phyloP scores from a whole-genome alignment of 2,113 vertebrate species.

The Phaethon lepturus region DNA sequence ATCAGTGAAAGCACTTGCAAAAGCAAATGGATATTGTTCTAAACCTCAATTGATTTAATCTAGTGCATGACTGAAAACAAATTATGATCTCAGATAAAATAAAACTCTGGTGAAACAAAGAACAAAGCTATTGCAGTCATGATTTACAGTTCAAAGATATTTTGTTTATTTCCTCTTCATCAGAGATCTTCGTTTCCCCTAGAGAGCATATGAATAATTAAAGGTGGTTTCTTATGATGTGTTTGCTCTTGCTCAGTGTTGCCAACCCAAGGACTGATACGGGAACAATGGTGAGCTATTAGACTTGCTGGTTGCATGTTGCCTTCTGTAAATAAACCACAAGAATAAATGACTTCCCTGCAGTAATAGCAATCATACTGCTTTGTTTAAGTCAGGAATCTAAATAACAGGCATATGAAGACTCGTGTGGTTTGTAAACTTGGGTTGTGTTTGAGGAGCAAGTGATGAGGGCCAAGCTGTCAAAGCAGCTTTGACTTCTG shows the following conservation, averaged over 20 bases:
- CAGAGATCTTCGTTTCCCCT: conserved; percentile 54
- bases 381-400: conserved; percentile 14
- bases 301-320: conserved; percentile 22
- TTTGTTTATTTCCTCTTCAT: conserved; percentile 69
- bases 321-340: conserved; percentile 56
- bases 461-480: not conserved
- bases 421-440: not conserved
- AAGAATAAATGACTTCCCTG: not conserved
- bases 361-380: not conserved
- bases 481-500: not conserved
- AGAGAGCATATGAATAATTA: conserved; percentile 71
- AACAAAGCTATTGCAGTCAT: conserved; percentile 65
- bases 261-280: not conserved
- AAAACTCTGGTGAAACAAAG: conserved; percentile 67
- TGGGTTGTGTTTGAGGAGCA: not conserved
- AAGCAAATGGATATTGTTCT: conserved; percentile 78
- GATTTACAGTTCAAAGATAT: conserved; percentile 73
- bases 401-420: not conserved
- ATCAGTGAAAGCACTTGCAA: conserved; percentile 74
- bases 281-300: conserved; percentile 48
- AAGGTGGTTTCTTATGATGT: conserved; percentile 69
- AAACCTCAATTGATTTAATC: conserved; percentile 81
- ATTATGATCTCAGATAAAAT: conserved; percentile 78
- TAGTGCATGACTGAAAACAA: conserved; percentile 77
- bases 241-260: conserved; percentile 29